Conservation (phyloP, 2,888 invertebrate genomes). For the Rhogogaster chlorosoma region DNA sequence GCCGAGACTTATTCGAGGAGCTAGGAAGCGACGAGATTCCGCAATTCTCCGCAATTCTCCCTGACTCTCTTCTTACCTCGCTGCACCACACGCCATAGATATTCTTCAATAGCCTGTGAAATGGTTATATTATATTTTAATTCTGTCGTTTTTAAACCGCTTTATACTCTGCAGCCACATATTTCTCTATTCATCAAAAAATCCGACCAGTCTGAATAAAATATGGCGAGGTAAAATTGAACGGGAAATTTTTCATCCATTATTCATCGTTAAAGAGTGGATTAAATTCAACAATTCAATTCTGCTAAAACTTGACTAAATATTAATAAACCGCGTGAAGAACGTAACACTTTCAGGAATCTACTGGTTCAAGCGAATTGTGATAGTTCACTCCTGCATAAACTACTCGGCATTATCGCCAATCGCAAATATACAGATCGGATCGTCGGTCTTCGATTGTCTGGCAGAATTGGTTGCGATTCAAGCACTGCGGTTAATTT, state of each 20-base stretch:
- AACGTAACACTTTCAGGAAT: background rate
- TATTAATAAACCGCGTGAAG: background rate
- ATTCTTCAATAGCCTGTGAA: background rate
- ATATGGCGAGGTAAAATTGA: background rate
- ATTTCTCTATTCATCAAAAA: background rate
- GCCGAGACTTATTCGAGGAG: slow-evolving; percentile 4
- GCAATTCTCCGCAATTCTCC: background rate
- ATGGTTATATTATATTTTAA: background rate
- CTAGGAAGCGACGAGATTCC: background rate
- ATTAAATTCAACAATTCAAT: background rate
- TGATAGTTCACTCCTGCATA: background rate
- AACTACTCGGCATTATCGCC: background rate
- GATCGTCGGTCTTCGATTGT: background rate
- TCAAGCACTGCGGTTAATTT: background rate
- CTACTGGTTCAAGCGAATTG: background rate
- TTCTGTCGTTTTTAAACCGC: background rate
- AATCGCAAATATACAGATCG: slow-evolving; percentile 7
- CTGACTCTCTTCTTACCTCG: background rate
- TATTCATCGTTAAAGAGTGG: background rate
- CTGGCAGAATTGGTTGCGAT: background rate
- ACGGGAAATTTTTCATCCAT: background rate
- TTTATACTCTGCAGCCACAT: background rate
- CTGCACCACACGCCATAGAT: background rate
- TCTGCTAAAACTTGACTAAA: background rate
- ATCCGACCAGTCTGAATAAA: background rate